These are phyloP conservation scores for Phycodurus eques DNA, from an alignment of 2,113 vertebrate genomes.

Conservation along the genomic window DNA sequence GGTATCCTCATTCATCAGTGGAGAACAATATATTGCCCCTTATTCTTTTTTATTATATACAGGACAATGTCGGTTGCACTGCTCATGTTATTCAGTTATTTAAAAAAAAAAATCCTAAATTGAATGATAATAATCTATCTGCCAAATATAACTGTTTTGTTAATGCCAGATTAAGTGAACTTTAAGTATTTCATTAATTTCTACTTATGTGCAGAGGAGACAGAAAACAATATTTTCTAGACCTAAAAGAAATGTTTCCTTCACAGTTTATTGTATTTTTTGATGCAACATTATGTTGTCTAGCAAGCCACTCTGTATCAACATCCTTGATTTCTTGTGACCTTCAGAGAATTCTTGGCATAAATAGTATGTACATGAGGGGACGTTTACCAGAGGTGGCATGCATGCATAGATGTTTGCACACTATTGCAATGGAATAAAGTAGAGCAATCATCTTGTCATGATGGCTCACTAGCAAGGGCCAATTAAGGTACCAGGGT, in stretches of 20 bases:
- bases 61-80: too few species aligned
- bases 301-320: background rate
- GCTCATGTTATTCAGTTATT: too few species aligned
- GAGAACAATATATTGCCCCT: too few species aligned
- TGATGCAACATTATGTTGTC: conserved; percentile 4
- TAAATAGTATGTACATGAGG: conserved; percentile 31
- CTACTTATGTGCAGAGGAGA: too few species aligned
- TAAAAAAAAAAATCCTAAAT: too few species aligned
- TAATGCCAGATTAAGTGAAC: too few species aligned
- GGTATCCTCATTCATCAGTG: too few species aligned
- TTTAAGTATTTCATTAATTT: too few species aligned
- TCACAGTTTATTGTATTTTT: background rate
- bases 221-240: too few species aligned
- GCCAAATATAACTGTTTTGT: too few species aligned
- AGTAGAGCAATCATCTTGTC: conserved; percentile 36
- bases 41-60: too few species aligned
- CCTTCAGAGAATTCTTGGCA: conserved; percentile 29
- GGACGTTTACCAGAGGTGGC: conserved; percentile 39
- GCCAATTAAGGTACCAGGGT: conserved; percentile 38
- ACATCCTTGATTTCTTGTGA: conserved; percentile 12
- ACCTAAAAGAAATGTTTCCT: background rate
- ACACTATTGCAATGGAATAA: conserved; percentile 19
- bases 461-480: conserved; percentile 41
- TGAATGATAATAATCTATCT: too few species aligned
- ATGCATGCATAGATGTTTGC: conserved; percentile 28